Conservation (phyloP, 2,888 invertebrate species). For the Xestia sexstrigata region DNA sequence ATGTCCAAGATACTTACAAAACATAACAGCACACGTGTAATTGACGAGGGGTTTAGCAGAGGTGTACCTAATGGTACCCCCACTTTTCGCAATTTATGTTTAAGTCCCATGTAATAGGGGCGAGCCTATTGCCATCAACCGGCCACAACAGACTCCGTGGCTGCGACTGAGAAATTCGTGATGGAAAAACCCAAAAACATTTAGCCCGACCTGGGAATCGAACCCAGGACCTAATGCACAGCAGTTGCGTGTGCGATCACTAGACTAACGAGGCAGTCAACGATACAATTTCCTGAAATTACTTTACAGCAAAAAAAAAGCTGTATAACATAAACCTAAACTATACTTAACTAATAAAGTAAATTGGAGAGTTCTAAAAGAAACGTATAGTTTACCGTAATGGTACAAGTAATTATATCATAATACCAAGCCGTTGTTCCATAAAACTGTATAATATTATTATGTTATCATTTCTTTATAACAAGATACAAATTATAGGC, state of each 20-base stretch:
- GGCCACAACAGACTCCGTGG: background rate
- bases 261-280: background rate
- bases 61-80: background rate
- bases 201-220: background rate
- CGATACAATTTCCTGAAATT: constrained; percentile 21
- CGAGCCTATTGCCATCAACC: background rate
- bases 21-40: background rate
- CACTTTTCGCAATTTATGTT: background rate
- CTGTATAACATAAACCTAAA: constrained; percentile 8
- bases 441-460: constrained; percentile 35
- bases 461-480: constrained; percentile 44
- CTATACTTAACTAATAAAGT: constrained; percentile 49
- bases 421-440: constrained; percentile 23
- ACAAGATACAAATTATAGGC: constrained; percentile 34
- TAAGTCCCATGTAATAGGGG: background rate
- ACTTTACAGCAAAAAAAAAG: constrained; percentile 11
- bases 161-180: background rate
- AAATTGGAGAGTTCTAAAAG: constrained; percentile 18
- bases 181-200: background rate
- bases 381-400: constrained; percentile 31
- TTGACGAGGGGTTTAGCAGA: background rate
- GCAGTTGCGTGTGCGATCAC: background rate
- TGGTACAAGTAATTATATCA: constrained; percentile 37
- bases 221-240: background rate
- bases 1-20: constrained; percentile 17